phyloP scores from a whole-genome alignment of 1,140 invertebrate species.

The Diabrotica undecimpunctata region DNA sequence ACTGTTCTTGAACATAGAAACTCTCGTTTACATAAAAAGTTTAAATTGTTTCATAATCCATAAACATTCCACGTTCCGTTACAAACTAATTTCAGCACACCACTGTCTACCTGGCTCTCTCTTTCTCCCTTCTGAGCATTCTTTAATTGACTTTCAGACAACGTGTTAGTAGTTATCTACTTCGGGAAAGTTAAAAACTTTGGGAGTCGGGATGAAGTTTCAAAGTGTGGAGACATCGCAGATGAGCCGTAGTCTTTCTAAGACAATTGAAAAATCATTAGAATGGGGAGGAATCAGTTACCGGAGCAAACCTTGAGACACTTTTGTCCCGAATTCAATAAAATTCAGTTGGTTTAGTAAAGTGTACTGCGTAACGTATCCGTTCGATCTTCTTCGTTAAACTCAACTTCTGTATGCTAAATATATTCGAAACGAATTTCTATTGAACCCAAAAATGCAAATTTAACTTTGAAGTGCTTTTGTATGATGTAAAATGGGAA shows the following conservation, averaged over 20 bases:
- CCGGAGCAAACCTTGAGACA: neutral
- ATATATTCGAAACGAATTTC: too few relatives aligned
- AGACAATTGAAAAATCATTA: constrained; percentile 1
- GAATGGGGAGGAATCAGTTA: constrained; percentile 1
- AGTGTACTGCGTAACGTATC: too few relatives aligned
- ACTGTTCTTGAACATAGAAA: too few relatives aligned
- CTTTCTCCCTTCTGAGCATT: neutral
- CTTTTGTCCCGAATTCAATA: neutral
- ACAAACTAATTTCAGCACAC: neutral
- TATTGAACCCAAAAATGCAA: too few relatives aligned
- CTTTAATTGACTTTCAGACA: constrained; percentile 1
- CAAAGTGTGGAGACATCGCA: neutral
- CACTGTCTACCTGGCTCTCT: neutral
- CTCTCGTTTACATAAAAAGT: too few relatives aligned
- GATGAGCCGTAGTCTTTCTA: neutral
- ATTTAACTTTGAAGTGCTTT: too few relatives aligned
- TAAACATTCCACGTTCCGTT: too few relatives aligned
- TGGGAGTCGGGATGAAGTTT: neutral
- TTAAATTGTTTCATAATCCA: too few relatives aligned
- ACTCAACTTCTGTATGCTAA: too few relatives aligned
- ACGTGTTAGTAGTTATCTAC: constrained; percentile 2
- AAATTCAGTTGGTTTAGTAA: neutral
- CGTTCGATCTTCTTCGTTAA: too few relatives aligned
- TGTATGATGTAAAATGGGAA: too few relatives aligned
- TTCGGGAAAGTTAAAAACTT: neutral